A percentile compares a stretch with the other conserved stretches of the same genome.
Evolutionary conservation across 2,797 vertebrate genomes (phyloP).

Genomic region (Gastrophryne carolinensis): DNA sequence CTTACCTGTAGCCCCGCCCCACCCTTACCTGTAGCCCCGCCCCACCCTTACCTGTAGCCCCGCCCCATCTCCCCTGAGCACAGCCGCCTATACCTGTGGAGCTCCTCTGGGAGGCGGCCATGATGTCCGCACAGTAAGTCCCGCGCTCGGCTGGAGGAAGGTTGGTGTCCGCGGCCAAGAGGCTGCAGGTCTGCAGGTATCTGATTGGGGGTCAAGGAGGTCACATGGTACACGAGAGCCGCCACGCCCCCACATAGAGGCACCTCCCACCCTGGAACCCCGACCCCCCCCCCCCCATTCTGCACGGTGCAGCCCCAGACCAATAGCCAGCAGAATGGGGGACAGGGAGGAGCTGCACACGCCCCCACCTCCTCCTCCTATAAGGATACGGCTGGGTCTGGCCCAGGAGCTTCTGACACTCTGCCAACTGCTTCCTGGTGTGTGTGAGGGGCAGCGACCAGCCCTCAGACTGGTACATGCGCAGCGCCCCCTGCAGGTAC

Average conservation of each 20-base stretch:
- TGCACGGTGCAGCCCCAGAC: too few species aligned
- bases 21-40: not conserved
- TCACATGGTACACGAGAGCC: too few species aligned
- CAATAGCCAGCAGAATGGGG: too few species aligned
- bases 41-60: not conserved
- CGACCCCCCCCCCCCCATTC: too few species aligned
- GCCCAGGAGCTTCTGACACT: constrained; percentile 89
- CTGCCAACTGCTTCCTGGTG: constrained; percentile 89
- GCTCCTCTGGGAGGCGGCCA: constrained; percentile 76
- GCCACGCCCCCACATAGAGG: too few species aligned
- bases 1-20: not conserved
- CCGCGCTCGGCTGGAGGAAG: constrained; percentile 80
- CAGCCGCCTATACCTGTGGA: constrained; percentile 68
- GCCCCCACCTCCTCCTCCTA: too few species aligned
- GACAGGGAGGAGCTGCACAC: too few species aligned
- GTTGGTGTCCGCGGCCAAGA: constrained; percentile 86
- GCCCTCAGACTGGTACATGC: constrained; percentile 86
- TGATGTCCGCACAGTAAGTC: constrained; percentile 89
- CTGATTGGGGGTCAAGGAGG: constrained; percentile 61
- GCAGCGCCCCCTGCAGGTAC: constrained; percentile 88
- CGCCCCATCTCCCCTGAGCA: not conserved
- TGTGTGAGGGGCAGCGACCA: constrained; percentile 91
- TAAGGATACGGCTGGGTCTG: constrained; percentile 93
- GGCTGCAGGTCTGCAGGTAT: constrained; percentile 91
- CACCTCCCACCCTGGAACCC: too few species aligned